Evolutionary conservation across 2,113 vertebrate genomes (phyloP).

Genomic region (Carassius carassius): DNA sequence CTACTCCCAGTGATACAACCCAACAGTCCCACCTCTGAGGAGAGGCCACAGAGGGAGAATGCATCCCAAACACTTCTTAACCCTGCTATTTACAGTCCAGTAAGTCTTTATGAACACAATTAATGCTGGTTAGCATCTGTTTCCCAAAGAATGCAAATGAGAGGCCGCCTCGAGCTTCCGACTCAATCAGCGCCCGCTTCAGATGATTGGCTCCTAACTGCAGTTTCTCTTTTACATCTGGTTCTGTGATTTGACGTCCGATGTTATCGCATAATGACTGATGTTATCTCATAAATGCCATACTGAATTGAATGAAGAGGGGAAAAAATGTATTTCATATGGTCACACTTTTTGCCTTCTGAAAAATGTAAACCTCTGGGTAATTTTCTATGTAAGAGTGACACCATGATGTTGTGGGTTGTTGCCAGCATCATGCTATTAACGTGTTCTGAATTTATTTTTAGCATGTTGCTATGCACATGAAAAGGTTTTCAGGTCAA

Average conservation of each 20-base stretch:
- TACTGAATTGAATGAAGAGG: neutral
- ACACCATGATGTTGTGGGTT: neutral
- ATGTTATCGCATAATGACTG: constrained; percentile 17
- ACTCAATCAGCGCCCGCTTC: constrained; percentile 21
- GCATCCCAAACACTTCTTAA: constrained; percentile 72
- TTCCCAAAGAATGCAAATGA: constrained; percentile 75
- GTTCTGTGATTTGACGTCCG: constrained; percentile 21
- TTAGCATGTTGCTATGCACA: neutral
- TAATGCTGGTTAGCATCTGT: constrained; percentile 75
- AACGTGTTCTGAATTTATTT: neutral
- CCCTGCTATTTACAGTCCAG: constrained; percentile 76
- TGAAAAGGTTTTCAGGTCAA: neutral
- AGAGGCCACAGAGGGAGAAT: constrained; percentile 59
- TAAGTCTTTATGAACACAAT: constrained; percentile 79
- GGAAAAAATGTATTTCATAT: constrained; percentile 21
- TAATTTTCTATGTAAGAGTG: neutral
- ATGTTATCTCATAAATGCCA: constrained; percentile 25
- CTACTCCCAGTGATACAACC: constrained; percentile 75
- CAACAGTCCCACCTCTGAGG: constrained; percentile 68
- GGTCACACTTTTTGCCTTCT: neutral
- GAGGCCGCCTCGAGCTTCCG: constrained; percentile 12
- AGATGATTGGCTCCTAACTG: neutral
- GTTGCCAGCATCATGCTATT: neutral
- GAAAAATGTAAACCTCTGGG: neutral
- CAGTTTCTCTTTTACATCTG: constrained; percentile 22